Evolutionary conservation across 1,140 invertebrate species (phyloP).

Genomic region (Polypedilum pembai): DNA sequence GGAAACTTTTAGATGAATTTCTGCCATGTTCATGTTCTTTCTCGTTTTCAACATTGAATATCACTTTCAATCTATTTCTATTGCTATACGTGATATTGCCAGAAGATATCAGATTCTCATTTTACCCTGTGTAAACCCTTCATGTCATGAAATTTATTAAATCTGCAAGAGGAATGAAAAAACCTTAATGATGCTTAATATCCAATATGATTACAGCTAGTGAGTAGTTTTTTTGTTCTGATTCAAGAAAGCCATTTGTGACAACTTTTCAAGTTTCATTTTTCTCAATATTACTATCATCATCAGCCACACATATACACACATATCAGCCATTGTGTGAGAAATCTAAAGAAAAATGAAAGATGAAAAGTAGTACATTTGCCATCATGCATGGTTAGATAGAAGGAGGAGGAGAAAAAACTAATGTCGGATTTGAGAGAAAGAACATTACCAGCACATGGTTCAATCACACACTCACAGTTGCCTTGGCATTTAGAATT

Average conservation of each 20-base stretch:
- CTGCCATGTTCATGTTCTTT: too few relatives aligned
- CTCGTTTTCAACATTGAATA: too few relatives aligned
- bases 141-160: neutral
- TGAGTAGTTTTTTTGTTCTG: neutral
- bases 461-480: neutral
- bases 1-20: too few relatives aligned
- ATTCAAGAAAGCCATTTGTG: neutral
- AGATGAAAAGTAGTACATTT: neutral
- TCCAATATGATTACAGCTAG: neutral
- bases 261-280: neutral
- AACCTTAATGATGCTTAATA: neutral
- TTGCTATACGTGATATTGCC: too few relatives aligned
- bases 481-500: neutral
- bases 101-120: too few relatives aligned
- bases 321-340: neutral
- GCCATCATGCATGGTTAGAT: neutral
- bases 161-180: neutral
- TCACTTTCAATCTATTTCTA: too few relatives aligned
- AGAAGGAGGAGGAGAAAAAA: neutral
- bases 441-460: conserved; percentile 15
- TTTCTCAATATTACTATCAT: neutral
- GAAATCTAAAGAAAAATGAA: neutral
- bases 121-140: too few relatives aligned
- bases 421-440: neutral
- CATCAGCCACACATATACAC: neutral